Base-by-base conservation (phyloP, 2,113 vertebrate species). In the Labeo rohita region DNA sequence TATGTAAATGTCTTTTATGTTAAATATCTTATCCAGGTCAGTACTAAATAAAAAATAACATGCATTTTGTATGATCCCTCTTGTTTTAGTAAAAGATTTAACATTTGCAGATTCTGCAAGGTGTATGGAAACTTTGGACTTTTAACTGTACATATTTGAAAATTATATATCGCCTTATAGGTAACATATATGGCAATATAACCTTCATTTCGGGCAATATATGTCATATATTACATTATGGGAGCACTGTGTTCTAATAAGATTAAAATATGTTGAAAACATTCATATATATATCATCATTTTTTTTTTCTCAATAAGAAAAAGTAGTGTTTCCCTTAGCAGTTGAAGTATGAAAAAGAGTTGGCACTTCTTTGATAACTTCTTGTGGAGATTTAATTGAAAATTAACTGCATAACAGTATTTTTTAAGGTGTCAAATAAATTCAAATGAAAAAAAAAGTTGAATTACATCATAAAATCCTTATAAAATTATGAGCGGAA, bases 391-490 rank as follows among this genome's bases (percentile, higher is more conserved):
- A 18, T 82, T 82, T 49, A 68, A 68, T 82, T 82, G 45, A 36
- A 39, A 82, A 70, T 70, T 39, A 34, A 66, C 43, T 34, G 23
- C 80, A 52, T 82, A 36, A 21, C 63, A 34, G 79, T 49, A 65
- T 82, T 82, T 82, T 50, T 36, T 52, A 81, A 82, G 80, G 80
- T 49, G 80, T 70, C 80, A 70, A 50, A 68, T 70, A 82, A 50
- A 82, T 82, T 82, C 23, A 82, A 82, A 70, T 52, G 63, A 68
- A 68, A 68, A 75, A 56, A 80, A 28, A 34, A 7, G 2, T 65
- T 49, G 47, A 82, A 82, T 82, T 82, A 39, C 80, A 70, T 82
- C 80, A 82, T 82, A 70, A 68, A 82, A 68, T 82, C 45, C 63
- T 52, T 82, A 36, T 52, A 70, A 70, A 68, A 70, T 82, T 68